Percentiles rank a stretch among this genome's conserved stretches.
Conservation (phyloP, 1,140 invertebrate species). For the Aphelinus atriplicis region DNA sequence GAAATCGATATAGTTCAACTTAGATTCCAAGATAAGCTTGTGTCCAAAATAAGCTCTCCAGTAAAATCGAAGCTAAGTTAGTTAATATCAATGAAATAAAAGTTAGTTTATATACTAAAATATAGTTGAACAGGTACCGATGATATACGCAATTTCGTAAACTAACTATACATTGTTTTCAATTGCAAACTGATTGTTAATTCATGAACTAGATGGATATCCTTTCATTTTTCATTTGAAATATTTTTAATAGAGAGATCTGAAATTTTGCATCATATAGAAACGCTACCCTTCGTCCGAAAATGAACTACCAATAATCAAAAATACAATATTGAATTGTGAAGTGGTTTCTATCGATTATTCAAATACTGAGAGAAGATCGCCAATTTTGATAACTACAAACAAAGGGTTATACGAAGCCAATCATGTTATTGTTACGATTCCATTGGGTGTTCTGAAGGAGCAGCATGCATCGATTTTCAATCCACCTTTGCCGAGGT, state of each 20-base stretch:
- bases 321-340: conserved; percentile 52
- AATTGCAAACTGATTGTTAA: background rate
- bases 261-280: conserved; percentile 35
- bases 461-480: conserved; percentile 56
- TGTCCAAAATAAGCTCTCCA: too few relatives aligned
- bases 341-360: conserved; percentile 57
- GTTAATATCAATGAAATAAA: too few relatives aligned
- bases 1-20: too few relatives aligned
- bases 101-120: too few relatives aligned
- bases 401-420: conserved; percentile 54
- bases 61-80: too few relatives aligned
- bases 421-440: conserved; percentile 63
- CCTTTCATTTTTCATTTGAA: too few relatives aligned
- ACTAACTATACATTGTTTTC: background rate
- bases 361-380: conserved; percentile 34
- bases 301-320: conserved; percentile 50
- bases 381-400: conserved; percentile 48
- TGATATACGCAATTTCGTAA: too few relatives aligned
- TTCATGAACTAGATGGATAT: background rate
- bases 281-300: conserved; percentile 52
- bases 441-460: conserved; percentile 65
- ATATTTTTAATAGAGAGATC: background rate
- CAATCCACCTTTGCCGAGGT: conserved; percentile 51
- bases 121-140: too few relatives aligned
- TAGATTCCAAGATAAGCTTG: too few relatives aligned